Evolutionary conservation across 2,888 invertebrate genomes (phyloP).

Genomic region (Drosophila borealis): DNA sequence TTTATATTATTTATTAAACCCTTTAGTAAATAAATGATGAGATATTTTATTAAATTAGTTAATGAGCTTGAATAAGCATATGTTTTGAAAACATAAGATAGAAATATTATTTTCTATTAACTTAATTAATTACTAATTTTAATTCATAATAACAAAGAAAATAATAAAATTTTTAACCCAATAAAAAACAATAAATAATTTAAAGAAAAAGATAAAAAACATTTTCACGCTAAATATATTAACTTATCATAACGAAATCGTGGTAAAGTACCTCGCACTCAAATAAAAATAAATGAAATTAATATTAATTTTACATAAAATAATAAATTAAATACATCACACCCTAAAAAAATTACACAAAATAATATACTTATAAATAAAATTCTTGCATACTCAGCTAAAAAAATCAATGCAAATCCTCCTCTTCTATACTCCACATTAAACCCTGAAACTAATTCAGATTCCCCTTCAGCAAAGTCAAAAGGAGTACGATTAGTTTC

Average conservation of each 20-base stretch:
- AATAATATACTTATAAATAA: slow-evolving; percentile 89
- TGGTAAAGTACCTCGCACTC: slow-evolving; percentile 88
- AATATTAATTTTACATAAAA: slow-evolving; percentile 87
- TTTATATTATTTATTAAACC: too few species aligned
- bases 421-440: slow-evolving; percentile 91
- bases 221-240: slow-evolving; percentile 89
- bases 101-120: slow-evolving; percentile 87
- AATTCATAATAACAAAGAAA: slow-evolving; percentile 83
- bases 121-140: slow-evolving; percentile 84
- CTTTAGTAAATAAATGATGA: slow-evolving; percentile 84
- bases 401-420: slow-evolving; percentile 90
- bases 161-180: slow-evolving; percentile 85
- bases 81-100: slow-evolving; percentile 85
- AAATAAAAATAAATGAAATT: slow-evolving; percentile 87
- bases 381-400: slow-evolving; percentile 89
- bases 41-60: slow-evolving; percentile 86
- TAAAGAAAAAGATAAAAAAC: slow-evolving; percentile 88
- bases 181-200: slow-evolving; percentile 88
- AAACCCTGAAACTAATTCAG: slow-evolving; percentile 92
- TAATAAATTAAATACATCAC: slow-evolving; percentile 79
- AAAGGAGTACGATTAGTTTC: slow-evolving; percentile 91
- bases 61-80: slow-evolving; percentile 88
- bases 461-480: slow-evolving; percentile 93
- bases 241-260: slow-evolving; percentile 91
- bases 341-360: slow-evolving; percentile 87